Base-by-base conservation (phyloP, 2,888 invertebrate genomes). In the Nycteola revayana region DNA sequence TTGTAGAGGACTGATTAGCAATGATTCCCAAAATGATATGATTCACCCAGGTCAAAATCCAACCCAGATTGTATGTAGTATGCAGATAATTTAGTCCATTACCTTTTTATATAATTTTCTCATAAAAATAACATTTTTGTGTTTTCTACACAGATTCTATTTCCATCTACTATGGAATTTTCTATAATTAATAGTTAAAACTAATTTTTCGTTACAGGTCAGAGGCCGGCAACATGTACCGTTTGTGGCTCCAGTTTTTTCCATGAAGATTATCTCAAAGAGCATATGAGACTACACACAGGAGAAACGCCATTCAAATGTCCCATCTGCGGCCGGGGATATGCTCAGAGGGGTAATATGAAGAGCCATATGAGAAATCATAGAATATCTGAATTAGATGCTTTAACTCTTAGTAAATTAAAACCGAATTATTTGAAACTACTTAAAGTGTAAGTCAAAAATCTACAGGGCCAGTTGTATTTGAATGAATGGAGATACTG, bases 231-330 rank as follows among this genome's bases (percentile, higher is more conserved):
- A 1, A 69, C 76, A 3, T 89, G 89, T 49, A 58, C 51, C 3
- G 65, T 81, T 9, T 89, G 89, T 47, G 75, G 74, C 1, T 69
- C 75, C 2, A 66, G 80, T 29, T 89, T 89, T 56, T 85, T 62
- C 52, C 87, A 88, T 20, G 75, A 76, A 28, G 83, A 82, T 28
- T 89, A 89, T 47, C 59, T 89, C 1, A 84, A 68, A 10, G 84
- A 88, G 35, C 89, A 89, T 41, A 84, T 83, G 83, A 59, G 87
- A 14, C 69, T 89, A 1, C 89, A 89, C 36, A 89, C 89, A 0
- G 89, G 89, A 0, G 89, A 89, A 40, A 85, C 83, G 1, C 89
- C 89, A 7, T 89, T 78, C 51, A 85, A 86, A 50, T 89, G 89
- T 37, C 89, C 89, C 0, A 75, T 89, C 1, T 89, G 89, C 45